Evolutionary conservation across 2,888 invertebrate genomes (phyloP), one percentile per base, ranked within the genome.

Genomic region (Hydropsyche betteni): DNA sequence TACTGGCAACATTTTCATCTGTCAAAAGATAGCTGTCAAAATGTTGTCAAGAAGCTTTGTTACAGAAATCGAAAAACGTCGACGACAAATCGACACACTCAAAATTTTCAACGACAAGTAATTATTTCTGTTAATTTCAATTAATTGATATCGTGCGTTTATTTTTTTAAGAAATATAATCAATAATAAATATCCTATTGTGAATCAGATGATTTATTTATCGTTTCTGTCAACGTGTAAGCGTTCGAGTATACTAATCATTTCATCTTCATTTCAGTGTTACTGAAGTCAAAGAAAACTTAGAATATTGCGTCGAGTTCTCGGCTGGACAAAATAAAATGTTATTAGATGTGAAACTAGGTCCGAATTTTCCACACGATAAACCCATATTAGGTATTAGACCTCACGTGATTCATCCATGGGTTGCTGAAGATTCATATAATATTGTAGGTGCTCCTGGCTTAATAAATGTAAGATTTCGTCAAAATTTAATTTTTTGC

Each of bases 91-190:
- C 80, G 92, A 93, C 82, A 94, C 94, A 5, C 83, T 94, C 80
- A 94, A 94, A 86, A 89, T 94, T 80, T 94, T 94, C 82, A 94
- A 94, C 83, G 94, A 92, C 81, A 91, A 94, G 91, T 91, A 85
- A 88, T 88, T 44, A 44, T 44, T 8, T 44, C 44, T 4, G 6
- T 44, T 4, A 44, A 44, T 44, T 44, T 10, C 44, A 44, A 2
- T 44, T 6, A 2, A 44, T 44, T 44, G 1, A 44, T 8, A 44
- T 10, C 10, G 7, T 44, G 6, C 44, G 7, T 8, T 44, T 44
- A 44, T 10, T 44, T 44, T n/a, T 24, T 24, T 24, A 24, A 24
- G 24, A 34, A 24, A 24, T 36, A 44, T 7, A 3, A 69, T 38
- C 12, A n/a, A 38, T 44, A 69, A 44, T 38, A n/a, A 69, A 44